Conservation (phyloP, 2,888 invertebrate genomes). For the Drosophila koepferae region DNA sequence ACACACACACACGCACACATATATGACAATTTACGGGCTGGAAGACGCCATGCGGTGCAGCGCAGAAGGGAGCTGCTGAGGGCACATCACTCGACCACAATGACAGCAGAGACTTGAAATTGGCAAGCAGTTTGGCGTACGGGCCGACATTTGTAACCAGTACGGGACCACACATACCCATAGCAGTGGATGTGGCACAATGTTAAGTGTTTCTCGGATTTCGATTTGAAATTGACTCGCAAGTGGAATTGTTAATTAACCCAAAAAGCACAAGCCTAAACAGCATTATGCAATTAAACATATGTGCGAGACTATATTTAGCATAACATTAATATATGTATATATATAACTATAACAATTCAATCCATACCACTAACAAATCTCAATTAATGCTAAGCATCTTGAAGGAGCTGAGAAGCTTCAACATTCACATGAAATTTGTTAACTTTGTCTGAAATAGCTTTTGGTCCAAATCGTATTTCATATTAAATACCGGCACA, state of each 20-base stretch:
- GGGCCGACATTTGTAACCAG: slow-evolving; percentile 21
- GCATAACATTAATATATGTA: background rate
- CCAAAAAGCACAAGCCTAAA: slow-evolving; percentile 4
- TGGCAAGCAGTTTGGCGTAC: slow-evolving; percentile 31
- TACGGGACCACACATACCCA: slow-evolving; percentile 21
- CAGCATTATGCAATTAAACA: slow-evolving; percentile 11
- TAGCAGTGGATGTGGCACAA: slow-evolving; percentile 6
- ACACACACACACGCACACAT: slow-evolving; percentile 26
- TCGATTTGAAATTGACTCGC: slow-evolving; percentile 34
- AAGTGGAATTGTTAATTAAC: slow-evolving; percentile 32
- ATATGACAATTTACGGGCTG: slow-evolving; percentile 45
- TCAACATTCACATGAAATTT: background rate
- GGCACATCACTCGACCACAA: slow-evolving; percentile 49
- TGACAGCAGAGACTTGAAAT: slow-evolving; percentile 49
- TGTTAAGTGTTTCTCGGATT: slow-evolving; percentile 11
- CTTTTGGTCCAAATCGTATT: slow-evolving; percentile 9
- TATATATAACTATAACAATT: background rate
- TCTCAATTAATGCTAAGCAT: background rate
- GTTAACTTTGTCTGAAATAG: background rate
- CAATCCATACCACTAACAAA: background rate
- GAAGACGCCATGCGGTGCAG: slow-evolving; percentile 51
- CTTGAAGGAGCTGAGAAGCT: too few relatives aligned
- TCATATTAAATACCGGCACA: slow-evolving; percentile 4
- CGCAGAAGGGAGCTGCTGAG: slow-evolving; percentile 23
- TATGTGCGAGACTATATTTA: background rate